These are phyloP conservation scores for Desmodus rotundus DNA, from an alignment of 2,113 vertebrate species.

Conservation along the genomic window DNA sequence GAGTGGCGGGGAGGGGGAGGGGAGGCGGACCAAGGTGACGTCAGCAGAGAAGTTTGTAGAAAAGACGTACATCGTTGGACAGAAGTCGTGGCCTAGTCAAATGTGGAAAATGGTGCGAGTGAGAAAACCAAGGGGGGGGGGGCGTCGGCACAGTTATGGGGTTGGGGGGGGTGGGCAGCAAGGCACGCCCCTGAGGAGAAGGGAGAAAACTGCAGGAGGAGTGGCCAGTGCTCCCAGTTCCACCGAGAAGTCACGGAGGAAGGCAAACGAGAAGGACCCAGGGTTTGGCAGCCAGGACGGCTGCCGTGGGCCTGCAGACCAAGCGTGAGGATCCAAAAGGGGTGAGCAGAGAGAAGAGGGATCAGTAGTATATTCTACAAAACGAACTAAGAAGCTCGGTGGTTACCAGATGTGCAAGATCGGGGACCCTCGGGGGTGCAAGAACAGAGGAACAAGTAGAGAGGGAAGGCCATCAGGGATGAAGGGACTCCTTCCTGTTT, in stretches of 20 bases:
- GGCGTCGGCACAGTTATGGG: no score
- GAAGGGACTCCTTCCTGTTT: background rate
- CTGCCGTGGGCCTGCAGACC: no score
- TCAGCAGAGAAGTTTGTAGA: background rate
- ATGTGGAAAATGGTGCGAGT: accelerated
- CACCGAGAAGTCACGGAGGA: background rate
- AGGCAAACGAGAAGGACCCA: background rate
- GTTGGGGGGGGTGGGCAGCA: no score
- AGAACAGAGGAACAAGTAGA: background rate
- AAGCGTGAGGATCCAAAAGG: background rate
- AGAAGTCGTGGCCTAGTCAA: accelerated
- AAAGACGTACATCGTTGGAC: background rate
- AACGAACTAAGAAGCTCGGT: background rate
- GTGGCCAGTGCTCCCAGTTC: background rate
- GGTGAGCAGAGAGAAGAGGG: background rate
- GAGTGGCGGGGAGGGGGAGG: no score
- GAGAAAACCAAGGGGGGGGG: background rate
- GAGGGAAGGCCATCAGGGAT: no score
- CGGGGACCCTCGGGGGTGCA: background rate
- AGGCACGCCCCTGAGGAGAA: background rate
- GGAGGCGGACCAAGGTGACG: no score
- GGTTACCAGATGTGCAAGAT: background rate
- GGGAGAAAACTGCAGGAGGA: background rate
- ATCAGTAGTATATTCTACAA: background rate
- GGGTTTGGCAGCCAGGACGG: background rate